Percentiles rank a stretch among this genome's conserved stretches.
phyloP scores from a whole-genome alignment of 2,888 invertebrate genomes.

The Dynastes tityus region DNA sequence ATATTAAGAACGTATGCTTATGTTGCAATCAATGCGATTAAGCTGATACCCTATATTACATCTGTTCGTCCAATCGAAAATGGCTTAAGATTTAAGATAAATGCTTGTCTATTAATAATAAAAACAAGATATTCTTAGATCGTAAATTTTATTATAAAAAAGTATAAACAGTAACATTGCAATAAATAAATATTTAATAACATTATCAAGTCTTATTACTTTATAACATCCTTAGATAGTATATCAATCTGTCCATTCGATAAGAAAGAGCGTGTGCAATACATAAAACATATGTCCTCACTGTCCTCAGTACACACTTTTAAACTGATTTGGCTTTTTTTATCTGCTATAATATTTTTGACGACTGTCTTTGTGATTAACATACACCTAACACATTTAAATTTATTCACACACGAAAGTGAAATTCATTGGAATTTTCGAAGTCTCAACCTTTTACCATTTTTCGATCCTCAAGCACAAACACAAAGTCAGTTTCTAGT shows the following conservation, averaged over 20 bases:
- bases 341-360: too few relatives aligned
- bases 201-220: constrained; percentile 48
- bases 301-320: too few relatives aligned
- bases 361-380: not conserved
- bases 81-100: constrained; percentile 13
- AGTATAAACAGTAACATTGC: constrained; percentile 45
- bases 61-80: not conserved
- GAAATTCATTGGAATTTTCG: not conserved
- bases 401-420: not conserved
- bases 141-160: constrained; percentile 48
- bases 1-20: not conserved
- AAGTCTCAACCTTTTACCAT: not conserved
- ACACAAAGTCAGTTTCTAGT: not conserved
- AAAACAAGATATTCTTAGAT: constrained; percentile 37
- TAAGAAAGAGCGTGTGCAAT: not conserved
- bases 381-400: constrained; percentile 6
- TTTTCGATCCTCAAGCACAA: not conserved
- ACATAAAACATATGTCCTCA: too few relatives aligned
- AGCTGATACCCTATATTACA: too few relatives aligned
- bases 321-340: too few relatives aligned
- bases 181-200: constrained; percentile 48
- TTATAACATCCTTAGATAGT: constrained; percentile 8
- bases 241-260: not conserved
- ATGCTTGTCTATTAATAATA: constrained; percentile 19
- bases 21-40: too few relatives aligned